Evolutionary conservation across 2,888 invertebrate genomes (phyloP).

Genomic region (Serrognathus titanus): DNA sequence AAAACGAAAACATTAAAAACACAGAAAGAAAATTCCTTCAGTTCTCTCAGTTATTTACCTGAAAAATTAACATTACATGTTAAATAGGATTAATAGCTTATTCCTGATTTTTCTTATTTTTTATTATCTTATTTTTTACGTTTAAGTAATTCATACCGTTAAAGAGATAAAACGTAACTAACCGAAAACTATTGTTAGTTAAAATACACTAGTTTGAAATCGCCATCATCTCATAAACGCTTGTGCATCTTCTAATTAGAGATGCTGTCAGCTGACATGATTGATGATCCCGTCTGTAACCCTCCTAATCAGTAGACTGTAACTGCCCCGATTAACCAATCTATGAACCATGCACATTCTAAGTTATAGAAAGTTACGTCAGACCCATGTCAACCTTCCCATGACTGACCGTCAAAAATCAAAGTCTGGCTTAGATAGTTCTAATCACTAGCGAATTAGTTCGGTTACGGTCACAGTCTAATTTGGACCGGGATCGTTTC

Average conservation of each 20-base stretch:
- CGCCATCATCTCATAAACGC: constrained; percentile 24
- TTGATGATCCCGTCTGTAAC: constrained; percentile 38
- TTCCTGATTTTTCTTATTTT: no score
- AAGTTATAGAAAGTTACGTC: constrained; percentile 37
- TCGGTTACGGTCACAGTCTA: constrained; percentile 30
- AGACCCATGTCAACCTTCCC: constrained; percentile 48
- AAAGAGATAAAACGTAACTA: background rate
- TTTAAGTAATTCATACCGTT: no score
- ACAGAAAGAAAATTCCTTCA: no score
- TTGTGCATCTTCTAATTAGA: constrained; percentile 46
- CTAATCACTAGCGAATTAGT: background rate
- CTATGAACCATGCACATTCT: constrained; percentile 33
- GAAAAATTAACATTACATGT: no score
- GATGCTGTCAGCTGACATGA: constrained; percentile 45
- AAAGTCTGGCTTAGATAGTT: constrained; percentile 28
- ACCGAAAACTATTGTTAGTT: background rate
- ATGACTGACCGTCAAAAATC: constrained; percentile 44
- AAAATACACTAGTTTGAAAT: constrained; percentile 2
- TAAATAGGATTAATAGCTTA: no score
- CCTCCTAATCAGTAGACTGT: constrained; percentile 31
- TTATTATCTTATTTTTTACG: no score
- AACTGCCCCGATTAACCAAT: constrained; percentile 31
- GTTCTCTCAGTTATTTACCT: no score
- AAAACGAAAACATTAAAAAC: no score
- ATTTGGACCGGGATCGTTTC: constrained; percentile 24